phyloP scores from a whole-genome alignment of 2,888 invertebrate genomes.

The Temnothorax unifasciatus region DNA sequence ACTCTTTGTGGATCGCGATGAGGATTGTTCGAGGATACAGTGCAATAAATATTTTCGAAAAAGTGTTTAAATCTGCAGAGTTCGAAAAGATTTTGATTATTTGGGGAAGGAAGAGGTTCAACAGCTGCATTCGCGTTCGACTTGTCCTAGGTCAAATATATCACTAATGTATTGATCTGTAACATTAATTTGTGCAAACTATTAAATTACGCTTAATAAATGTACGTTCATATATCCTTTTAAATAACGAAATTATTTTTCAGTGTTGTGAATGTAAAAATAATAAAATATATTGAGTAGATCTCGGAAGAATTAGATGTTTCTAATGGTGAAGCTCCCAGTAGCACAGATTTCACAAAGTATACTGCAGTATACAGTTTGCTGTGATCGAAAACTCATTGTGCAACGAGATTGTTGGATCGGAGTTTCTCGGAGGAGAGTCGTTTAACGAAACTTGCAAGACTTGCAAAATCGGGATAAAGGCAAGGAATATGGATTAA shows the following conservation, averaged over 20 bases:
- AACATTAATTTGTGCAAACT: neutral
- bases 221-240: neutral
- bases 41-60: neutral
- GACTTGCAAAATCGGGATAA: neutral
- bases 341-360: neutral
- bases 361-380: neutral
- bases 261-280: neutral
- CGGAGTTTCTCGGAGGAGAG: neutral
- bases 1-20: neutral
- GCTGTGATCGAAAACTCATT: neutral
- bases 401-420: neutral
- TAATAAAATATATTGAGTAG: neutral
- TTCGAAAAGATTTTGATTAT: neutral
- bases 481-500: neutral
- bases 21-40: neutral
- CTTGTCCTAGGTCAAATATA: conserved; percentile 30
- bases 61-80: neutral
- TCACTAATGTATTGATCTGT: neutral
- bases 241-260: neutral
- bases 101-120: neutral
- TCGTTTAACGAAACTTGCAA: neutral
- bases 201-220: neutral
- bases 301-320: neutral
- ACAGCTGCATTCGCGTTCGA: neutral
- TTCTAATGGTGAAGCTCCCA: neutral